These are phyloP conservation scores for Origma solitaria DNA, from an alignment of 2,113 vertebrate species.

Conservation along the genomic window DNA sequence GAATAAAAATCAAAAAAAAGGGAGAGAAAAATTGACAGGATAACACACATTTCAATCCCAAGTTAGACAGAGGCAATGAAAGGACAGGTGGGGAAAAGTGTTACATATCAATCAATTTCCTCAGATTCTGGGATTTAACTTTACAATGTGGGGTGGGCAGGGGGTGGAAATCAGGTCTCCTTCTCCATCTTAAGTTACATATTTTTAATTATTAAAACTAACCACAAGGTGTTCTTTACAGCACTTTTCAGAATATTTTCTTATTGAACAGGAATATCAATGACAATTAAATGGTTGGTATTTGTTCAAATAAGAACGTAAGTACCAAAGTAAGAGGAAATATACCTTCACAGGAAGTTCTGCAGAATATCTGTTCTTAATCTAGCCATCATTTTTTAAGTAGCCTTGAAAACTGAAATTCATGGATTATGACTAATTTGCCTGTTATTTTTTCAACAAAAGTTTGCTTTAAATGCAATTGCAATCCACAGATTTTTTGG, in stretches of 20 bases:
- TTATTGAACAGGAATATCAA: background rate
- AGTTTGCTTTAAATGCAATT: background rate
- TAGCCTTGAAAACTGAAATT: background rate
- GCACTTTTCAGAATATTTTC: background rate
- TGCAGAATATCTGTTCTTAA: background rate
- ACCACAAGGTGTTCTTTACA: background rate
- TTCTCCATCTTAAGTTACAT: background rate
- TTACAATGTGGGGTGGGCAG: background rate
- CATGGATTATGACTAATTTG: background rate
- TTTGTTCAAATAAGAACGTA: background rate
- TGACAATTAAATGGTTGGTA: background rate
- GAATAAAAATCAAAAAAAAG: background rate
- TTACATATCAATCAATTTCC: background rate
- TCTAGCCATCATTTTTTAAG: background rate
- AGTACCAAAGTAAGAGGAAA: conserved; percentile 3
- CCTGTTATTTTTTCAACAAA: background rate
- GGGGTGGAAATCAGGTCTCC: background rate
- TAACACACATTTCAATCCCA: background rate
- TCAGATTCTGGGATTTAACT: background rate
- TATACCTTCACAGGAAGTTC: background rate
- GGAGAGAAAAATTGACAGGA: background rate
- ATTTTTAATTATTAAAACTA: background rate
- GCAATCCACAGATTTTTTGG: background rate
- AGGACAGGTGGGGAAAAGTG: background rate
- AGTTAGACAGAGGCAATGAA: background rate